A percentile compares a stretch with the other conserved stretches of the same genome.
Conservation (phyloP, 2,113 vertebrate genomes). For the Parotia lawesii region DNA sequence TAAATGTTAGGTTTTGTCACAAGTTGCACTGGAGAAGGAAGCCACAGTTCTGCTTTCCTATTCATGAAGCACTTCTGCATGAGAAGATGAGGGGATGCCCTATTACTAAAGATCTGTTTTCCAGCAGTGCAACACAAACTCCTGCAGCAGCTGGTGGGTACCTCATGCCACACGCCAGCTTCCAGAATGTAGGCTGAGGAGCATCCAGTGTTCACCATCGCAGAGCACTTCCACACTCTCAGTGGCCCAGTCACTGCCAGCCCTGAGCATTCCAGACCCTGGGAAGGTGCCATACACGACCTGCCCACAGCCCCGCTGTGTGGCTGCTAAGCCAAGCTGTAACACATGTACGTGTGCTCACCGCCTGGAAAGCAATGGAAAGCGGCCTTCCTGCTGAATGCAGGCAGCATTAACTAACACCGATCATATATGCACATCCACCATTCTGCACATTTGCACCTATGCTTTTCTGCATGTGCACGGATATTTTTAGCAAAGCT, state of each 20-base stretch:
- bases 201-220: too few relatives aligned
- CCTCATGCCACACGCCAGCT: neutral
- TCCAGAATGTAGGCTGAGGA: fast-evolving
- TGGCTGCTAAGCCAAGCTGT: too few relatives aligned
- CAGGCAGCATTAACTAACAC: too few relatives aligned
- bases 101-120: neutral
- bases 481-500: neutral
- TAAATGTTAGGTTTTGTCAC: neutral
- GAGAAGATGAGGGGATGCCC: neutral
- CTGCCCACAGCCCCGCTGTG: too few relatives aligned
- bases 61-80: neutral
- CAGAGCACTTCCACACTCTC: neutral
- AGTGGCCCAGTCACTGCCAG: too few relatives aligned
- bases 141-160: neutral
- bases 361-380: neutral
- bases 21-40: neutral
- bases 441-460: too few relatives aligned
- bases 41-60: too few relatives aligned
- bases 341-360: neutral
- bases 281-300: fast-evolving
- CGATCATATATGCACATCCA: fast-evolving
- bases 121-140: neutral
- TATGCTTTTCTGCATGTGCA: fast-evolving
- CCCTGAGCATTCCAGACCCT: neutral
- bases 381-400: too few relatives aligned